These are phyloP conservation scores for Zaprionus inermis DNA, from an alignment of 1,140 invertebrate genomes.

Conservation along the genomic window DNA sequence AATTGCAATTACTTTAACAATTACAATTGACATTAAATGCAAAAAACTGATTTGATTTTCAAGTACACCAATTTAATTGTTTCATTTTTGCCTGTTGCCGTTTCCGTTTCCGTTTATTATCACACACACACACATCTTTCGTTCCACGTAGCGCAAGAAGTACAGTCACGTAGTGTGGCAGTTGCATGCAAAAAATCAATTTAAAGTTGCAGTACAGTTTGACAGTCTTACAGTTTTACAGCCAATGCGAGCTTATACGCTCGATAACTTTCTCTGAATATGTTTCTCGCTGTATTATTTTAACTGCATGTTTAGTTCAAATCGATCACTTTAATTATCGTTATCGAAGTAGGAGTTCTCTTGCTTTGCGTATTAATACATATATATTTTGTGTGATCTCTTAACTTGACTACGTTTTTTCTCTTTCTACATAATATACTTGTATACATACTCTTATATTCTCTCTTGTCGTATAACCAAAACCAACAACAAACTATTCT, in stretches of 20 bases:
- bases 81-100: conserved; percentile 55
- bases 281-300: conserved; percentile 1
- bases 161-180: conserved; percentile 62
- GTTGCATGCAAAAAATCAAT: conserved; percentile 38
- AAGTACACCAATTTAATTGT: conserved; percentile 39
- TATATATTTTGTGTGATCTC: conserved; percentile 1
- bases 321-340: not conserved
- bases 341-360: not conserved
- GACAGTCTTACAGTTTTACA: conserved; percentile 50
- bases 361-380: conserved; percentile 25
- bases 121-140: conserved; percentile 31
- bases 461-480: conserved; percentile 61
- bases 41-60: conserved; percentile 58
- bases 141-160: conserved; percentile 43
- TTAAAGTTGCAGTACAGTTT: conserved; percentile 50
- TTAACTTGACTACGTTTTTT: conserved; percentile 1
- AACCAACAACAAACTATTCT: conserved; percentile 69
- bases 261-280: too few relatives aligned
- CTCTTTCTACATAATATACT: conserved; percentile 31
- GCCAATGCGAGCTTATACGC: conserved; percentile 24
- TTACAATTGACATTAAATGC: conserved; percentile 61
- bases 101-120: conserved; percentile 57
- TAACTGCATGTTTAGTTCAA: conserved; percentile 17
- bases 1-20: conserved; percentile 24
- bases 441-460: conserved; percentile 40